These are phyloP conservation scores for Campylomormyrus tamandua DNA, from an alignment of 2,113 vertebrate species.

Conservation along the genomic window DNA sequence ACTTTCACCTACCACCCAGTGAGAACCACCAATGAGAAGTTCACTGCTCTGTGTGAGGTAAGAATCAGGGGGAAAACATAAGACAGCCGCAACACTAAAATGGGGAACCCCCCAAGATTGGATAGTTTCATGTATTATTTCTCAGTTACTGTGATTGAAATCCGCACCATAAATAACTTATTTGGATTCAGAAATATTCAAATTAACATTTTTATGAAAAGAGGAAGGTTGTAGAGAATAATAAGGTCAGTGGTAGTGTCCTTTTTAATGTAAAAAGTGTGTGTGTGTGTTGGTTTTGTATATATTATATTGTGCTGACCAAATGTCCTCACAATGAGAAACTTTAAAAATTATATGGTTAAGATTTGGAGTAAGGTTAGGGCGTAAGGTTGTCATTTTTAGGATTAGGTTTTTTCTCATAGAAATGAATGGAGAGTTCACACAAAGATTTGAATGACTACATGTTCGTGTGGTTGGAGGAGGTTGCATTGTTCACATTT, in stretches of 20 bases:
- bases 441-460: not conserved
- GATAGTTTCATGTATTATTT: not conserved
- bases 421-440: not conserved
- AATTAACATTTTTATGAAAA: not conserved
- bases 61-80: slow-evolving; percentile 16
- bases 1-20: slow-evolving; percentile 67
- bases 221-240: not conserved
- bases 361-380: not conserved
- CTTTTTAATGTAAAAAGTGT: not conserved
- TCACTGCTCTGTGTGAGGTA: slow-evolving; percentile 60
- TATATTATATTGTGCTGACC: too few species aligned
- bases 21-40: slow-evolving; percentile 47
- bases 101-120: not conserved
- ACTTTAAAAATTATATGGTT: too few species aligned
- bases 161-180: not conserved
- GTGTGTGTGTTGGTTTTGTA: not conserved
- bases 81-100: not conserved
- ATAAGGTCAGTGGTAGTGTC: not conserved
- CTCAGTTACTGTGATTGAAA: not conserved
- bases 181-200: not conserved
- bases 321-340: too few species aligned
- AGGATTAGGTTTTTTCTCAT: not conserved
- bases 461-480: not conserved
- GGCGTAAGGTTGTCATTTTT: not conserved
- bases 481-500: too few species aligned